Evolutionary conservation across 2,888 invertebrate species (phyloP).

Genomic region (Emesis furor): DNA sequence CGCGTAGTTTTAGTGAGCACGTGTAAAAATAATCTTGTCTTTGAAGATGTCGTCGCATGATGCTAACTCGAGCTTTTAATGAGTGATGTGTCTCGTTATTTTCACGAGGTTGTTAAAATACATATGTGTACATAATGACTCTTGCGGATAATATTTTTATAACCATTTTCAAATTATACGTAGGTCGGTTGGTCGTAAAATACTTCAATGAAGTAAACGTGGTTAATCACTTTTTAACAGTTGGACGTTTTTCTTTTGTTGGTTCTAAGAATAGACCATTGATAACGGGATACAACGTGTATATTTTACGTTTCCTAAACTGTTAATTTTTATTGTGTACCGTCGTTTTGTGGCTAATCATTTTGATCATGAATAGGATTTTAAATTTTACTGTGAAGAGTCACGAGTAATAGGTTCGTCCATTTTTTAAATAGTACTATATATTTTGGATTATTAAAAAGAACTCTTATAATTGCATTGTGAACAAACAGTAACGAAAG

Average conservation of each 20-base stretch:
- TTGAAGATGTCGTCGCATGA: conserved; percentile 81
- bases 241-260: not conserved
- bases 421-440: no score
- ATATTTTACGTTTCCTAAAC: conserved; percentile 14
- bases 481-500: no score
- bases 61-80: conserved; percentile 60
- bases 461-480: no score
- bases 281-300: not conserved
- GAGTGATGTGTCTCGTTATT: conserved; percentile 68
- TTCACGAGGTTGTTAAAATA: conserved; percentile 65
- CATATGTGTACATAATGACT: conserved; percentile 28
- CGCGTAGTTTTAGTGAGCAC: conserved; percentile 80
- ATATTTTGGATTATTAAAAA: no score
- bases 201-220: not conserved
- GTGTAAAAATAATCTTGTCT: conserved; percentile 88
- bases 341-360: not conserved
- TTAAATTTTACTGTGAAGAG: no score
- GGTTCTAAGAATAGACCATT: not conserved
- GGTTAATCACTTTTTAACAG: not conserved
- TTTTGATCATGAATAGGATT: not conserved
- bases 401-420: no score
- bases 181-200: not conserved
- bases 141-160: conserved; percentile 10
- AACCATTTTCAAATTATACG: not conserved
- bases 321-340: not conserved